Conservation (phyloP, 2,113 vertebrate species). For the Fulica atra region DNA sequence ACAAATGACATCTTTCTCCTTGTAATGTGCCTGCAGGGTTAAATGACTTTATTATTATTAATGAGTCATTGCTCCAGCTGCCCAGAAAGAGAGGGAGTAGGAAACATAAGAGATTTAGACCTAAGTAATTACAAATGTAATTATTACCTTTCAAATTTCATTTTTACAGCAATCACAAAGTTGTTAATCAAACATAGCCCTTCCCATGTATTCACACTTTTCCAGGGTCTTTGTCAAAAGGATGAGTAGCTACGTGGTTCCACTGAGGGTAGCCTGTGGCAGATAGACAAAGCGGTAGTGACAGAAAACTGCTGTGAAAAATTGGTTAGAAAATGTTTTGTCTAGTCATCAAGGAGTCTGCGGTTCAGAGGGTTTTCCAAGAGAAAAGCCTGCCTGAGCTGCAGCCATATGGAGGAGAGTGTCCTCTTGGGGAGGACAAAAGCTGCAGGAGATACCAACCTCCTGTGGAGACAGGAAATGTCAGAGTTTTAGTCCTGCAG, state of each 20-base stretch:
- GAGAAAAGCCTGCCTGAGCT: neutral
- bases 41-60: conserved; percentile 91
- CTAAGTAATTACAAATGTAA: conserved; percentile 85
- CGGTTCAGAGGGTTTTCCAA: neutral
- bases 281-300: conserved; percentile 39
- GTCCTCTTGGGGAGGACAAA: neutral
- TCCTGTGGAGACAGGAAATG: neutral
- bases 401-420: neutral
- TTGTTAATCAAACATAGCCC: conserved; percentile 64
- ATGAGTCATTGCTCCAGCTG: conserved; percentile 76
- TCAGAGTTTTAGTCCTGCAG: neutral
- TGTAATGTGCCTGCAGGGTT: conserved; percentile 82
- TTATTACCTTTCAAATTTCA: conserved; percentile 83
- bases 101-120: conserved; percentile 78
- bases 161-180: conserved; percentile 53
- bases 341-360: neutral
- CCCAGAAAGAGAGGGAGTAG: conserved; percentile 59
- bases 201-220: neutral
- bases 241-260: neutral
- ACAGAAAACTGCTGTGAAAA: conserved; percentile 45
- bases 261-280: neutral
- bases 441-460: neutral
- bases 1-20: conserved; percentile 82
- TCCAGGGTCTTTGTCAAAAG: conserved; percentile 24
- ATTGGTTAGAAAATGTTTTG: conserved; percentile 12